These are phyloP conservation scores for Gopherus flavomarginatus DNA, from an alignment of 2,113 vertebrate species.

Conservation along the genomic window DNA sequence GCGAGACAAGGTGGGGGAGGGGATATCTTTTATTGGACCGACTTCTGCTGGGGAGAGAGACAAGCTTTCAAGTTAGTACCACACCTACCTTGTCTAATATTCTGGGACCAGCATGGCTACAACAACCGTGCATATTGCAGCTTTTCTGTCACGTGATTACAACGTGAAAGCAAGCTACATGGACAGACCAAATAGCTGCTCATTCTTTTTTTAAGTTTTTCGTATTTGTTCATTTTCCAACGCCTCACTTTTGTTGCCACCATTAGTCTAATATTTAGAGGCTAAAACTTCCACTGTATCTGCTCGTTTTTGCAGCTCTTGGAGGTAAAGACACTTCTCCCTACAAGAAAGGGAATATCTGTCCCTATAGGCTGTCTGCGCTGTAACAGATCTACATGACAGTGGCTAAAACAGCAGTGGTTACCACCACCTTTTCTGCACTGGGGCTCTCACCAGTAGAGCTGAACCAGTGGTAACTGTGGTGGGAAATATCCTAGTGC, in stretches of 20 bases:
- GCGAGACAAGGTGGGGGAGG: neutral
- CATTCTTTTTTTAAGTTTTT: neutral
- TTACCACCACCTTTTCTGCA: neutral
- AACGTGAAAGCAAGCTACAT: neutral
- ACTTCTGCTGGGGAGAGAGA: neutral
- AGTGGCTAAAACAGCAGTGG: neutral
- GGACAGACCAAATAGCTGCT: fast-evolving
- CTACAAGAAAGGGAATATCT: no score
- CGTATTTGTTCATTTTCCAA: neutral
- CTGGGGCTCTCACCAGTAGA: neutral
- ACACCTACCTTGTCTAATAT: neutral
- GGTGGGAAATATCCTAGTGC: neutral
- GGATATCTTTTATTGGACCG: neutral
- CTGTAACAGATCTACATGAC: neutral
- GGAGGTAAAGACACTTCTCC: neutral
- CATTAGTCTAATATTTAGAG: neutral
- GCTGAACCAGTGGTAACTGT: neutral
- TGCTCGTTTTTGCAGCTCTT: neutral
- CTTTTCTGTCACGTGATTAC: neutral
- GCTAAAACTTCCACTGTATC: neutral
- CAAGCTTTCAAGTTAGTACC: neutral
- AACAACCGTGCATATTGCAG: neutral
- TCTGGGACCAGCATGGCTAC: neutral
- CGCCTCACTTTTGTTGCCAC: neutral
- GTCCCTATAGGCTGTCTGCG: neutral